Percentiles rank a stretch among this genome's conserved stretches.
Evolutionary conservation across 2,888 invertebrate species (phyloP).

Genomic region (Thysanoteuthis rhombus): DNA sequence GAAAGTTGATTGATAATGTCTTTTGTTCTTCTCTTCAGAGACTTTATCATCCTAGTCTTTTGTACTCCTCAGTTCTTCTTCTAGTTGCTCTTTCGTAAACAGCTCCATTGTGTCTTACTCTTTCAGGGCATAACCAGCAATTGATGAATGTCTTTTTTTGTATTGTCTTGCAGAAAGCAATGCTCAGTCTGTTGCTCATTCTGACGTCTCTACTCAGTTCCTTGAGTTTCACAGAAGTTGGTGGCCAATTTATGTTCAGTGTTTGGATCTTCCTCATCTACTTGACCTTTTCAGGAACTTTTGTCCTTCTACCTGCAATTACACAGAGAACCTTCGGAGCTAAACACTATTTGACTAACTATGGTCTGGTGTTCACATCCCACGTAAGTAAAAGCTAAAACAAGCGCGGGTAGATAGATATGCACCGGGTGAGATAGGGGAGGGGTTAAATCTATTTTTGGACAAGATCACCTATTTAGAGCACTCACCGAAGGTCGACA

Average conservation of each 20-base stretch:
- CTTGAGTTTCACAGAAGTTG: slow-evolving; percentile 48
- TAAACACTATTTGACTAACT: slow-evolving; percentile 60
- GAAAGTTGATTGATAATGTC: too few relatives aligned
- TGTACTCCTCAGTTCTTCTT: too few relatives aligned
- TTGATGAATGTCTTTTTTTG: background rate
- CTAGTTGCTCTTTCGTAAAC: too few relatives aligned
- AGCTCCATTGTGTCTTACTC: too few relatives aligned
- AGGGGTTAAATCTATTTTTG: too few relatives aligned
- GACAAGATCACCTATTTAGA: too few relatives aligned
- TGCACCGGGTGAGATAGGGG: too few relatives aligned
- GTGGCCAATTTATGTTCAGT: slow-evolving; percentile 56
- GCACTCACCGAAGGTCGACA: too few relatives aligned
- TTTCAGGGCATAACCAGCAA: too few relatives aligned
- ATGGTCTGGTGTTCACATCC: slow-evolving; percentile 62
- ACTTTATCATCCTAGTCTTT: too few relatives aligned
- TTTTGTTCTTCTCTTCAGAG: too few relatives aligned
- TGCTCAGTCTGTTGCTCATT: slow-evolving; percentile 43
- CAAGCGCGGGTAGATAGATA: too few relatives aligned
- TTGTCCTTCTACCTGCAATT: slow-evolving; percentile 65
- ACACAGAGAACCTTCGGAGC: slow-evolving; percentile 64
- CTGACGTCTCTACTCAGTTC: slow-evolving; percentile 46
- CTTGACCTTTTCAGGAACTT: slow-evolving; percentile 62
- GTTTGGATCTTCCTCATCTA: slow-evolving; percentile 64
- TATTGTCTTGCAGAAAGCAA: slow-evolving; percentile 42
- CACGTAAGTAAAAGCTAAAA: slow-evolving; percentile 50